phyloP scores from a whole-genome alignment of 2,797 vertebrate genomes.

The Muraenolepis orangiensis region DNA sequence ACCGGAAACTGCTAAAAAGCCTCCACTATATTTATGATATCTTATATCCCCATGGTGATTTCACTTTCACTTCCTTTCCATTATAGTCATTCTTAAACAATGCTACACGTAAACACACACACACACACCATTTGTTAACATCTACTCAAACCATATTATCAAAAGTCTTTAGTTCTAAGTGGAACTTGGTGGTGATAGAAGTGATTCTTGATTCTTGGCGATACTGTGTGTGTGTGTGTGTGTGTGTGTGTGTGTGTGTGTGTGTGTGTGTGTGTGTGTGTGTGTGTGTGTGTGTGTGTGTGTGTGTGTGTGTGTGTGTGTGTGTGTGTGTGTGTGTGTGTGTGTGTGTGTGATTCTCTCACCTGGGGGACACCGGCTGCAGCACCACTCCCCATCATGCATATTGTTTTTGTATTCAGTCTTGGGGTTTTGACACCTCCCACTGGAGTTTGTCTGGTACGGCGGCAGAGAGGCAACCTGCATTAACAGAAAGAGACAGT shows the following conservation, averaged over 20 bases:
- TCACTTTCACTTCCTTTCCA: too few species aligned
- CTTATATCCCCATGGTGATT: too few species aligned
- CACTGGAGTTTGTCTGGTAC: neutral
- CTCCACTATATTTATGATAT: too few species aligned
- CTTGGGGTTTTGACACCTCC: neutral
- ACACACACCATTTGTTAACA: too few species aligned
- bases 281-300: neutral
- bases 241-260: too few species aligned
- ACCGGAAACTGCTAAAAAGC: too few species aligned
- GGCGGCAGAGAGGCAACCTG: neutral
- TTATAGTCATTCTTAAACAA: too few species aligned
- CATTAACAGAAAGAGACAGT: neutral
- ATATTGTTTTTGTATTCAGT: neutral
- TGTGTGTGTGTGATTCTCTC: neutral
- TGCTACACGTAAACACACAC: too few species aligned
- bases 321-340: neutral
- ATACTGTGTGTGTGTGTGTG: too few species aligned
- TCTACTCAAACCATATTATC: too few species aligned
- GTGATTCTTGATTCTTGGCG: neutral
- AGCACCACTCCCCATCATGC: neutral
- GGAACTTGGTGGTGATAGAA: neutral
- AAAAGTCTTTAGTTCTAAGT: neutral
- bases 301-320: too few species aligned
- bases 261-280: too few species aligned
- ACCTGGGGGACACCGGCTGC: slow-evolving; percentile 2